Evolutionary conservation across 30 jellyfish, hydroid and myxozoan species (phyloP).

Genomic region (Aurelia coerulea): DNA sequence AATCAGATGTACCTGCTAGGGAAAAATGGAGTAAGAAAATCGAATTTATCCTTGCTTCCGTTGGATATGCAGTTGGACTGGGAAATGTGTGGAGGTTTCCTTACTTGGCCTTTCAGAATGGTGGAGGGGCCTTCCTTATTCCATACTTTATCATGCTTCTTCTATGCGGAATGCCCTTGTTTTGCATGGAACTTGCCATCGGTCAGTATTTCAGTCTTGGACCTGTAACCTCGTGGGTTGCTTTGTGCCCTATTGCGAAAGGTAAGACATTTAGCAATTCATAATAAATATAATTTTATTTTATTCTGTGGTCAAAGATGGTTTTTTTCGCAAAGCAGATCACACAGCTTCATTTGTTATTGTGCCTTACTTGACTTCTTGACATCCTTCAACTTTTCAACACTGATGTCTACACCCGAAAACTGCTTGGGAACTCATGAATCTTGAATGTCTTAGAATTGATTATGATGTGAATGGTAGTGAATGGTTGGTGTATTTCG

Average conservation of each 20-base stretch:
- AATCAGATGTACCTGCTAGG: conserved; percentile 55
- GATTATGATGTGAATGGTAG: too few species aligned
- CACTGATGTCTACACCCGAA: too few species aligned
- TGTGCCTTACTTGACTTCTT: too few species aligned
- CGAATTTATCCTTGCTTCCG: conserved; percentile 88
- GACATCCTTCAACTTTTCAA: too few species aligned
- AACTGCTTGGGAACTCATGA: too few species aligned
- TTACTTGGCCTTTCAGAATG: conserved; percentile 87
- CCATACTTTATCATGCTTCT: conserved; percentile 91
- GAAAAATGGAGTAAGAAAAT: conserved; percentile 94
- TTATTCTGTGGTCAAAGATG: background rate
- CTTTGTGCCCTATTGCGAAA: conserved; percentile 90
- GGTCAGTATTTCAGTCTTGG: conserved; percentile 98
- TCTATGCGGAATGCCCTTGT: conserved; percentile 96
- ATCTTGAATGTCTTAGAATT: too few species aligned
- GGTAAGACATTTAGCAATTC: conserved; percentile 53
- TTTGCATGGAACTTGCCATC: conserved; percentile 90
- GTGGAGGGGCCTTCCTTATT: conserved; percentile 98
- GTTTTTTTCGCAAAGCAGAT: too few species aligned
- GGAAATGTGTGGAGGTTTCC: conserved; percentile 99
- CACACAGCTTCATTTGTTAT: too few species aligned
- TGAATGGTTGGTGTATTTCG: too few species aligned
- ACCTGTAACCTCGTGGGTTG: conserved; percentile 96
- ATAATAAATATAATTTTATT: background rate
- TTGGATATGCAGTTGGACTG: conserved; percentile 96